Conservation (phyloP, 1,140 invertebrate species). For the Linepithema humile region DNA sequence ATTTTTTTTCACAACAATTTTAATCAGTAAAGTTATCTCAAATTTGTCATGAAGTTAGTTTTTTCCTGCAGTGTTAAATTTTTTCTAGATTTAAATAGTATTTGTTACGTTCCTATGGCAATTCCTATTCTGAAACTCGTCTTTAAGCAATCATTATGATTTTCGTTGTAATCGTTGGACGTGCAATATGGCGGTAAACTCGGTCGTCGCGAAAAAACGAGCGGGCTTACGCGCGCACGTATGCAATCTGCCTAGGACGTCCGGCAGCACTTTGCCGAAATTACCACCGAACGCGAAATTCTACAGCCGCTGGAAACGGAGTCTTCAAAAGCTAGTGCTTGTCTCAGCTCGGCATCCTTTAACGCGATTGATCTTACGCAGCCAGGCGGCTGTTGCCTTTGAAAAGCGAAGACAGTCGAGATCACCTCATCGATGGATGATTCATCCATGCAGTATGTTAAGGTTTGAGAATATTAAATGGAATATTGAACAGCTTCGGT, state of each 20-base stretch:
- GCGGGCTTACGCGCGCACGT: slow-evolving; percentile 55
- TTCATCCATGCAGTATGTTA: slow-evolving; percentile 76
- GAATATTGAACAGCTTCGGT: neutral
- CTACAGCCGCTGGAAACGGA: slow-evolving; percentile 64
- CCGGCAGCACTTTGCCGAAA: slow-evolving; percentile 73
- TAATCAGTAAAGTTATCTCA: too few relatives aligned
- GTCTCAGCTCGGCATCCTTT: slow-evolving; percentile 71
- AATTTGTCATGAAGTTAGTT: too few relatives aligned
- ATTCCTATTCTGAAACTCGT: neutral
- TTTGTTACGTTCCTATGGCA: neutral
- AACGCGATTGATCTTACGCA: slow-evolving; percentile 70
- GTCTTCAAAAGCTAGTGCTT: slow-evolving; percentile 74
- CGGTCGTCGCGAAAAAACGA: neutral
- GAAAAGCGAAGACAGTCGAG: slow-evolving; percentile 75
- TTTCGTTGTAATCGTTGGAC: neutral
- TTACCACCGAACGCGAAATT: slow-evolving; percentile 74
- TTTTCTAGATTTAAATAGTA: neutral
- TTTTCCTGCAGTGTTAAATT: too few relatives aligned
- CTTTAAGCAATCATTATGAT: neutral
- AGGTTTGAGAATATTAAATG: slow-evolving; percentile 12
- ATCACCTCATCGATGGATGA: slow-evolving; percentile 74
- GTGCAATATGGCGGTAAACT: neutral
- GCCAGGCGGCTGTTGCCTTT: slow-evolving; percentile 71
- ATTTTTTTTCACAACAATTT: too few relatives aligned
- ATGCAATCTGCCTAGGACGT: slow-evolving; percentile 71